Base-by-base conservation (phyloP, 2,888 invertebrate genomes). In the Ferrisia virgata region DNA sequence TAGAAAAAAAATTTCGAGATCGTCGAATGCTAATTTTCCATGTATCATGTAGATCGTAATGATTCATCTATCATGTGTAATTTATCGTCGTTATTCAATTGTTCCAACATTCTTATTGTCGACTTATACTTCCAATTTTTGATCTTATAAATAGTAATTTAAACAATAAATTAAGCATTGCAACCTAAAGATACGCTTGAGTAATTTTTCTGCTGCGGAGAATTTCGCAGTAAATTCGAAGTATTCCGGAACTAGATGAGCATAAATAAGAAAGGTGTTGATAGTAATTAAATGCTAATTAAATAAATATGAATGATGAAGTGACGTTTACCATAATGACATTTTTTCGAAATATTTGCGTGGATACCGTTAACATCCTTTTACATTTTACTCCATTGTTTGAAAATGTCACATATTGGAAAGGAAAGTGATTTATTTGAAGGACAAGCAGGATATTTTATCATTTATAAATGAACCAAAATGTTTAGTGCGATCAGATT, bases 151-250 rank as follows among this genome's bases (percentile, higher is more conserved):
- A 28, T 25, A 28, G 28, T 64, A 28, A 64, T 64, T 64, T 64
- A 64, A 64, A 64, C 64, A 64, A 64, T 64, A 64, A 64, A 64
- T 28, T 64, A 64, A 64, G 64, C 28, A 64, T 64, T 64, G 64
- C 64, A 64, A 64, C 25, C 64, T 15, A 64, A 28, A 3, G n/a
- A 64, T 64, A 5, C 53, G 28, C 28, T 25, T 64, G 25, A 22
- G 22, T 8, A 9, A 53, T 64, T 64, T 64, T 64, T 64, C 64
- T 64, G 31, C 15, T 3, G 25, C 64, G 15, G 22, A 9, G 53
- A 53, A 53, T 53, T 22, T 53, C 8, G 53, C 53, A 1, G 22
- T 22, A 28, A 25, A 28, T 64, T 15, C 6, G 0, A 64, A 64
- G 18, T 28, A 28, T 64, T 64, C 64, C 28, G 64, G 64, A 64